Evolutionary conservation across 2,113 vertebrate genomes (phyloP), one percentile per base, ranked within the genome.

Genomic region (Brachionichthys hirsutus): DNA sequence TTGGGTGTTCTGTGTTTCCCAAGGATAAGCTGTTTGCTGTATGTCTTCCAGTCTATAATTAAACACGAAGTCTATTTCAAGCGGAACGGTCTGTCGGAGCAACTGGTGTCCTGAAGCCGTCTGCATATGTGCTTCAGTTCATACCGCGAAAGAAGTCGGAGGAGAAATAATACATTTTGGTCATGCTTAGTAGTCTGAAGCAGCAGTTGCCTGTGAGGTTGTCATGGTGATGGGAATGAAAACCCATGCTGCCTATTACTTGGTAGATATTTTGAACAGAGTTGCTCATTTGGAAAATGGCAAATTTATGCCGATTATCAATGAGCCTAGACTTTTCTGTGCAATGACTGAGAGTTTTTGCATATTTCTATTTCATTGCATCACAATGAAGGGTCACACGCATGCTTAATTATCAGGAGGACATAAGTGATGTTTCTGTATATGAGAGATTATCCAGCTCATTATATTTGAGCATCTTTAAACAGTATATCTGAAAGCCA

Each of bases 211-310:
- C 54, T 16, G 42, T 54, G 16, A 58, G 59, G 83, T 87, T 86
- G 73, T 75, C 77, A 85, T 85, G 43, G 81, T 65, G 50, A 82
- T n/a, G 35, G 18, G 42, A 54, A 73, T 78, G 51, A 61, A 72
- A 46, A 54, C 58, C 62, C 69, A 47, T 35, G 41, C 55, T 78
- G 55, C 52, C 57, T 46, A 54, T 40, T 44, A 52, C 41, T 58
- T 42, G 47, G 22, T 47, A 15, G 60, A 13, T 18, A 22, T 57
- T 61, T 65, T 59, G 9, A 72, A 68, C 12, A 8, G 41, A 45
- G 17, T 41, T 61, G 35, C 24, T 75, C 18, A 65, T 72, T 57
- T 57, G 19, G 20, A 49, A 2, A 15, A 22, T 14, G 51, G 22
- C 13, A 16, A 22, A 44, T 7, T 44, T 2, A 22, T 22, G 19